phyloP scores from a whole-genome alignment of 2,797 vertebrate species.

The Sphenodon punctatus region DNA sequence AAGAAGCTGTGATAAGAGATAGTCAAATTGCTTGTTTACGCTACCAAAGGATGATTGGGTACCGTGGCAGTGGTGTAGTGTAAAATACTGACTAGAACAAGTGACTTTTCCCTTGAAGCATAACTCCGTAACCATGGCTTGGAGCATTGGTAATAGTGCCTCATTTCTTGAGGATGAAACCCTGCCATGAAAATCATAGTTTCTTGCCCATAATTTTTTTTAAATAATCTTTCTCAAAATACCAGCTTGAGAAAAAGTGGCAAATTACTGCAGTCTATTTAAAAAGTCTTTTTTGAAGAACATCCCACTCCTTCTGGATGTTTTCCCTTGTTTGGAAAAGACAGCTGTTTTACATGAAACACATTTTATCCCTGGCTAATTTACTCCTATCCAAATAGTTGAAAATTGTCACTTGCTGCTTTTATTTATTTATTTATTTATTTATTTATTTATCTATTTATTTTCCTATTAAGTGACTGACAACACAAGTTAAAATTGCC shows the following conservation, averaged over 20 bases:
- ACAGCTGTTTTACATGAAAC: neutral
- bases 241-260: neutral
- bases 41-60: no score
- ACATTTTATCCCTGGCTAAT: conserved; percentile 24
- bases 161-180: no score
- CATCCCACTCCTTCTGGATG: neutral
- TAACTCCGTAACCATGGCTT: no score
- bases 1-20: no score
- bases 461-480: neutral
- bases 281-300: conserved; percentile 22
- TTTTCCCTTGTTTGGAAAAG: neutral
- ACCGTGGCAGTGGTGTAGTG: no score
- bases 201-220: neutral
- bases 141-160: no score
- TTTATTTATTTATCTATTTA: no score
- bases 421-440: no score
- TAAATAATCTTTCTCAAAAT: neutral
- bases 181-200: no score
- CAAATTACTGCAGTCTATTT: conserved; percentile 15
- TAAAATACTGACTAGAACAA: no score
- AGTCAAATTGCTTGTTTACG: no score
- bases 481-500: neutral
- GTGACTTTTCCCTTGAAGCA: no score
- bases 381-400: conserved; percentile 23
- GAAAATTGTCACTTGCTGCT: neutral